phyloP scores from a whole-genome alignment of 2,888 invertebrate species.

The Oscheius sp. region DNA sequence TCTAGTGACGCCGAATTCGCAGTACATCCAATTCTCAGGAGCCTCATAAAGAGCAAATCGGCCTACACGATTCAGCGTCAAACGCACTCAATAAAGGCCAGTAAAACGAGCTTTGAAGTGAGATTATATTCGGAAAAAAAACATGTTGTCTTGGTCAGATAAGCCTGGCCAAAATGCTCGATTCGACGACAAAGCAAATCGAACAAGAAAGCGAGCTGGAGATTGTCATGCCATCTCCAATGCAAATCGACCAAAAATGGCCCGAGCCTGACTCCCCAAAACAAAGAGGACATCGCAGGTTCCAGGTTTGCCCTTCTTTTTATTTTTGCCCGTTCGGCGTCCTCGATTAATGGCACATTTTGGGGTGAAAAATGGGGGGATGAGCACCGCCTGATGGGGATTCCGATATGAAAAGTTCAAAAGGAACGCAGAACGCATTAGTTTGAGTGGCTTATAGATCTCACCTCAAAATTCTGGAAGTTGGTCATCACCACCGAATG shows the following conservation, averaged over 20 bases:
- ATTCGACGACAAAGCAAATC: constrained; percentile 49
- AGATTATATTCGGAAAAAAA: not conserved
- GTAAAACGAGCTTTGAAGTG: constrained; percentile 57
- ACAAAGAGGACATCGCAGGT: not conserved
- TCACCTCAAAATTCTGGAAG: constrained; percentile 39
- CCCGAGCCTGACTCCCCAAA: constrained; percentile 48
- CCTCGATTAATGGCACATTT: constrained; percentile 21
- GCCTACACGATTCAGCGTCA: constrained; percentile 47
- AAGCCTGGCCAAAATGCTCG: constrained; percentile 50
- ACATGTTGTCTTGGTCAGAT: constrained; percentile 32
- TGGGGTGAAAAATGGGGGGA: constrained; percentile 22
- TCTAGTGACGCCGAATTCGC: constrained; percentile 46
- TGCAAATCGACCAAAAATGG: constrained; percentile 44
- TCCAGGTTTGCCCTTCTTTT: constrained; percentile 10
- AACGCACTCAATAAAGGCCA: constrained; percentile 45
- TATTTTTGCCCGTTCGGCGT: not conserved
- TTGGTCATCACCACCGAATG: constrained; percentile 55
- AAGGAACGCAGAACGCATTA: not conserved
- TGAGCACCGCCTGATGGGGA: constrained; percentile 19
- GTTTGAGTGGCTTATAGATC: not conserved
- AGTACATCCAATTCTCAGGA: constrained; percentile 54
- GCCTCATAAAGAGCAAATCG: constrained; percentile 57
- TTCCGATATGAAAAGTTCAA: not conserved
- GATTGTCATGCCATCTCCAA: constrained; percentile 28
- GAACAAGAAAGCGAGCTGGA: constrained; percentile 44